Evolutionary conservation across 2,113 vertebrate genomes (phyloP).

Genomic region (Hippocampus guttulatus): DNA sequence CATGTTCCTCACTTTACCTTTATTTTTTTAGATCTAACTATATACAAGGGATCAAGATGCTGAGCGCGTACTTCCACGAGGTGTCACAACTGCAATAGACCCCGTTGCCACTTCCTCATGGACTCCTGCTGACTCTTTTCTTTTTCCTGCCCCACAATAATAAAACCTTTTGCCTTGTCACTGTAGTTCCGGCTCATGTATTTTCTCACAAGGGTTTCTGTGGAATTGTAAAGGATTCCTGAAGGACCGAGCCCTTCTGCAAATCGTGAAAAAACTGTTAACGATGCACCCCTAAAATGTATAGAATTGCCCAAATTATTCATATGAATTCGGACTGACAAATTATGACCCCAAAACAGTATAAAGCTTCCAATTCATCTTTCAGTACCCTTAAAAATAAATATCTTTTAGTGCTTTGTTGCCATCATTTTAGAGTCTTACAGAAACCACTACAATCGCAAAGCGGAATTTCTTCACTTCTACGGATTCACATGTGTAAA

Average conservation of each 20-base stretch:
- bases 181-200: slow-evolving; percentile 5
- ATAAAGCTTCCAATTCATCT: background rate
- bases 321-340: background rate
- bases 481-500: no score
- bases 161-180: slow-evolving; percentile 35
- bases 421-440: no score
- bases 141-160: slow-evolving; percentile 19
- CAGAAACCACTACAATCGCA: no score
- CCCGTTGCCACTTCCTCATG: background rate
- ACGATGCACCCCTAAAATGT: no score
- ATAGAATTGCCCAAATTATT: background rate
- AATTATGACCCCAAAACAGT: background rate
- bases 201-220: background rate
- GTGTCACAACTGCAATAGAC: slow-evolving; percentile 81
- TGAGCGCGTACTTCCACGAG: slow-evolving; percentile 90
- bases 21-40: slow-evolving; percentile 80
- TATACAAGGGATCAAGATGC: slow-evolving; percentile 88
- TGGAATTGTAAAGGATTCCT: no score
- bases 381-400: no score
- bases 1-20: background rate
- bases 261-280: no score
- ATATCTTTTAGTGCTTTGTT: no score
- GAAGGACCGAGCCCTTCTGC: no score
- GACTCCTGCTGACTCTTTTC: background rate
- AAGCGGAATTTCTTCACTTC: no score